Evolutionary conservation across 2,113 vertebrate species (phyloP), one percentile per base, ranked within the genome.

Genomic region (Microcebus griseorufus): DNA sequence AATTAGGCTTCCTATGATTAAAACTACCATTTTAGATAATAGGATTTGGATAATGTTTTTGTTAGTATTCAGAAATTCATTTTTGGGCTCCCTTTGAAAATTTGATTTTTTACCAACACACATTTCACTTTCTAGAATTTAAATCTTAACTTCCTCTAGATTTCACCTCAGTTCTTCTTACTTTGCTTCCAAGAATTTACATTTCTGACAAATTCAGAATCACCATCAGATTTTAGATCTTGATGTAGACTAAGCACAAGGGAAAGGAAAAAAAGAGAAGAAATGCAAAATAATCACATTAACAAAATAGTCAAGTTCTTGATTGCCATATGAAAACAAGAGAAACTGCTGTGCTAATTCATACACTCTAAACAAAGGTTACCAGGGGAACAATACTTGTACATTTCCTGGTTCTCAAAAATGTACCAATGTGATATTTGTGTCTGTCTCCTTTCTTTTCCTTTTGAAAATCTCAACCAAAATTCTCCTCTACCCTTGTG

Each of bases 261-360:
- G 67, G 55, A 79, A 89, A 93, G n/a, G 7, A 3, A 80, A 91
- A 93, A 67, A n/a, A 64, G n/a, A 87, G 67, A 80, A 58, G 75
- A 94, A 95, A 86, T 27, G 32, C 9, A 94, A 96, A 97, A 88
- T 93, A 95, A 96, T 93, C 34, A 22, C 58, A 96, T 96, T 96
- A 94, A 88, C 0, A 1, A 86, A 96, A 93, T 73, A 95, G 84
- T 96, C 86, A 67, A 53, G 53, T 70, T 85, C 78, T 80, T 93
- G 64, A 93, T 45, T 95, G 69, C 62, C 53, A 42, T 76, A 55
- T 34, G n/a, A 90, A 90, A 97, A 64, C 65, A 62, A 73, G 23
- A 96, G 93, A 90, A 70, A 83, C 22, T n/a, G 48, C 58, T 90
- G 60, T 87, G 58, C 53, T 84, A 80, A 75, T 48, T 73, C 22